Percentiles rank a stretch among this genome's conserved stretches.
Evolutionary conservation across 2,113 vertebrate genomes (phyloP).

Genomic region (Promerops cafer): DNA sequence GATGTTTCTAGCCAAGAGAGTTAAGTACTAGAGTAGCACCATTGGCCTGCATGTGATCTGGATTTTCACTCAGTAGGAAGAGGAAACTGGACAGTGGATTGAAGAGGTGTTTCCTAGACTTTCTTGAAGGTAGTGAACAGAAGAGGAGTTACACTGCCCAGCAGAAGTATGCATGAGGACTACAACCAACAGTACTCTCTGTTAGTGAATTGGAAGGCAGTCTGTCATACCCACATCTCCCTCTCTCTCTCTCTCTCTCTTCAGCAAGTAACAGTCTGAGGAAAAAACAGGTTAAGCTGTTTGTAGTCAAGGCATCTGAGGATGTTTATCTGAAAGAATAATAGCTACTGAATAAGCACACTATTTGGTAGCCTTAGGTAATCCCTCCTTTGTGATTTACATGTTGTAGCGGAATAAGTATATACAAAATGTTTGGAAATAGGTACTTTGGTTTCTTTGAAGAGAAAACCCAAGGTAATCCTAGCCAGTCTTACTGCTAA

Average conservation of each 20-base stretch:
- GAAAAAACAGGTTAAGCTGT: not conserved
- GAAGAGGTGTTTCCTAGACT: not conserved
- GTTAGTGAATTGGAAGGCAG: not conserved
- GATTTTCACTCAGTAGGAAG: constrained; percentile 23
- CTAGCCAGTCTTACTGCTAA: not conserved
- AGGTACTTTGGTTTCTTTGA: constrained; percentile 1
- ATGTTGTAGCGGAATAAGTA: constrained; percentile 22
- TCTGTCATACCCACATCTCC: not conserved
- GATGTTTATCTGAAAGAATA: constrained; percentile 27
- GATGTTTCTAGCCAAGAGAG: constrained; percentile 23
- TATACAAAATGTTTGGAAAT: constrained; percentile 26
- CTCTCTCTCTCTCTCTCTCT: not conserved
- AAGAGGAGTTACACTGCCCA: not conserved
- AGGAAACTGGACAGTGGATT: constrained; percentile 12
- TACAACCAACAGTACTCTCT: not conserved
- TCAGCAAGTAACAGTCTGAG: constrained; percentile 32
- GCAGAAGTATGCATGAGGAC: constrained; percentile 12
- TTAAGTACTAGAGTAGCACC: constrained; percentile 5
- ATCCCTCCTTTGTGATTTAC: constrained; percentile 53
- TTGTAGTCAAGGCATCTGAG: constrained; percentile 16
- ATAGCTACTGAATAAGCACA: constrained; percentile 35
- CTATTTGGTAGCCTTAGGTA: constrained; percentile 45
- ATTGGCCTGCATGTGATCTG: not conserved
- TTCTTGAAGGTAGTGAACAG: not conserved
- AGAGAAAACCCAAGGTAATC: constrained; percentile 8